Percentiles rank a stretch among this genome's conserved stretches.
These are phyloP conservation scores for Choloepus didactylus DNA, from an alignment of 2,797 vertebrate genomes.

Conservation along the genomic window DNA sequence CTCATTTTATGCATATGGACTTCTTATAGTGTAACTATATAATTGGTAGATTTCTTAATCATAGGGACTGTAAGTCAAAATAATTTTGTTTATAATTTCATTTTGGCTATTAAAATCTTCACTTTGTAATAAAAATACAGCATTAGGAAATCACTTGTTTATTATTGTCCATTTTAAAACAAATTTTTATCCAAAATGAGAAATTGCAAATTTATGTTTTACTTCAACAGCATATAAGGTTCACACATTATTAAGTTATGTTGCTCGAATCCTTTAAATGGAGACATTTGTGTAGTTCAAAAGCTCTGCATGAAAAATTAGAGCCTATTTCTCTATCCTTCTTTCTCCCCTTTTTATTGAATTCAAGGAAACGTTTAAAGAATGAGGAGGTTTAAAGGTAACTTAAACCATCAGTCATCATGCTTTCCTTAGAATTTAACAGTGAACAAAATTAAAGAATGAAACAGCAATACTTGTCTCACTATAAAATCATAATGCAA, in stretches of 20 bases:
- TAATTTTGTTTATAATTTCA: background rate
- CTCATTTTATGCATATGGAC: background rate
- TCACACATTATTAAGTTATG: background rate
- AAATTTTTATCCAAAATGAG: slow-evolving; percentile 4
- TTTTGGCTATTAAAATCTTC: slow-evolving; percentile 45
- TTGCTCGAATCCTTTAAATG: background rate
- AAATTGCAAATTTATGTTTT: slow-evolving; percentile 22
- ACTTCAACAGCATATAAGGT: background rate
- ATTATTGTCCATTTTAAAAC: background rate
- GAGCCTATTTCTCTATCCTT: background rate
- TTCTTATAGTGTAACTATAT: slow-evolving; percentile 19
- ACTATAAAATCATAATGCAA: slow-evolving; percentile 34
- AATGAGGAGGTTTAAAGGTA: slow-evolving; percentile 44
- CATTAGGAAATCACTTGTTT: background rate
- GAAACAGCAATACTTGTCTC: background rate
- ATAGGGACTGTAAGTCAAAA: background rate
- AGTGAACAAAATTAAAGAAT: slow-evolving; percentile 14
- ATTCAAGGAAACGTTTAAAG: slow-evolving; percentile 26
- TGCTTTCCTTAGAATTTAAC: slow-evolving; percentile 52
- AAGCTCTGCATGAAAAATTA: slow-evolving; percentile 16
- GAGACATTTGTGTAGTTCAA: background rate
- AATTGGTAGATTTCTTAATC: slow-evolving; percentile 47
- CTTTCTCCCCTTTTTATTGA: background rate
- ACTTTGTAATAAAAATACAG: background rate
- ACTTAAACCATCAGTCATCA: background rate